Evolutionary conservation across 2,888 invertebrate species (phyloP), one percentile per base, ranked within the genome.

Genomic region (Eudemis profundana): DNA sequence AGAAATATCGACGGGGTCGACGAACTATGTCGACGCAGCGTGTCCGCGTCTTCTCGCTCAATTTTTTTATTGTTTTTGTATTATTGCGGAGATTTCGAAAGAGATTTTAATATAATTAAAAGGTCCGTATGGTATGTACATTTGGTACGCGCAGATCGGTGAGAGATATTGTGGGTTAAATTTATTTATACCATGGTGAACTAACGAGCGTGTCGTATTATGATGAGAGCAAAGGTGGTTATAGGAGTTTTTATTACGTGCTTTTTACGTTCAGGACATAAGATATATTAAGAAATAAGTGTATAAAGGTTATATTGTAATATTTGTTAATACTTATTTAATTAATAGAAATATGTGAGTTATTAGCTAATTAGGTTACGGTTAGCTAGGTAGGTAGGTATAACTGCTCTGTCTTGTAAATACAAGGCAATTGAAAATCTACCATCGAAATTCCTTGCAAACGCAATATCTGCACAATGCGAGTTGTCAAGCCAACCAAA

Each of bases 1-100:
- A 90, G 90, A 90, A 90, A 89, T 91, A 90, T 90, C 90, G 87
- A 84, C 85, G 89, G 82, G 90, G 90, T 91, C 90, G 82, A 82
- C 83, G 91, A 86, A 85, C 90, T 82, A 74, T 82, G 86, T 85
- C 86, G 87, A 89, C 90, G 89, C 87, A 89, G 88, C 90, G 85
- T 82, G 86, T 84, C 87, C 87, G 84, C 84, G 84, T 82, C 85
- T 86, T 84, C 74, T 83, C 83, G 82, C 76, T 79, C 74, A 75
- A 80, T 85, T 87, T 88, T n/a, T 85, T 81, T 85, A 83, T 81
- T 71, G 77, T 83, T 84, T 85, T 83, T 74, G 73, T 85, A 80
- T 85, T 79, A 85, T 80, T 78, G 81, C 76, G 78, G 81, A 79
- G 80, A 79, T 82, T 84, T 84, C 73, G 77, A 76, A 76, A 75